phyloP scores from a whole-genome alignment of 2,888 invertebrate species.

The Drosophila anceps region DNA sequence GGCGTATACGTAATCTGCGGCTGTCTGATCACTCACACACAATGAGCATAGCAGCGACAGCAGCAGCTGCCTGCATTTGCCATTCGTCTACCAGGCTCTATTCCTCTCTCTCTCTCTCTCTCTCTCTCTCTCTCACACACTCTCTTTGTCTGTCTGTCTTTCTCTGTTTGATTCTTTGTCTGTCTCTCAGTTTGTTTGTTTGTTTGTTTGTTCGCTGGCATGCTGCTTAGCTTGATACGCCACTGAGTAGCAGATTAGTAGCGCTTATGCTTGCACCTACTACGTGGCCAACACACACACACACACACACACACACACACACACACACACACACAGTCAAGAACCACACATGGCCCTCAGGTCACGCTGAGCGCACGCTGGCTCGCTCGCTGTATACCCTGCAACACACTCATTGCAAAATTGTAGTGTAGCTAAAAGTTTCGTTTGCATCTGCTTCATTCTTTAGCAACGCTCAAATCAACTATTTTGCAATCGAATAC shows the following conservation, averaged over 20 bases:
- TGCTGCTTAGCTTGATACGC: constrained; percentile 77
- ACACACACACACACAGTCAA: constrained; percentile 9
- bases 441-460: neutral
- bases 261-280: constrained; percentile 81
- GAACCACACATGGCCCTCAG: constrained; percentile 34
- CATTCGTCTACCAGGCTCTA: constrained; percentile 24
- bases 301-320: constrained; percentile 15
- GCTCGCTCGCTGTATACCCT: constrained; percentile 31
- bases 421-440: neutral
- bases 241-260: constrained; percentile 80
- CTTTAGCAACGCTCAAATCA: neutral
- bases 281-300: constrained; percentile 63
- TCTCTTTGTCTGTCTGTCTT: neutral
- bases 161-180: constrained; percentile 3
- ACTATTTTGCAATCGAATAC: neutral
- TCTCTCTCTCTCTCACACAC: constrained; percentile 5
- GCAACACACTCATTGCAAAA: constrained; percentile 4
- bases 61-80: constrained; percentile 37
- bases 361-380: constrained; percentile 24
- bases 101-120: neutral
- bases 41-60: constrained; percentile 23
- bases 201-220: constrained; percentile 65
- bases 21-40: constrained; percentile 71
- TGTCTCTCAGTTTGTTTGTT: constrained; percentile 38
- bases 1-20: constrained; percentile 78